Evolutionary conservation across 1,140 invertebrate species (phyloP), one percentile per base, ranked within the genome.

Genomic region (Brachionus rotundiformis): DNA sequence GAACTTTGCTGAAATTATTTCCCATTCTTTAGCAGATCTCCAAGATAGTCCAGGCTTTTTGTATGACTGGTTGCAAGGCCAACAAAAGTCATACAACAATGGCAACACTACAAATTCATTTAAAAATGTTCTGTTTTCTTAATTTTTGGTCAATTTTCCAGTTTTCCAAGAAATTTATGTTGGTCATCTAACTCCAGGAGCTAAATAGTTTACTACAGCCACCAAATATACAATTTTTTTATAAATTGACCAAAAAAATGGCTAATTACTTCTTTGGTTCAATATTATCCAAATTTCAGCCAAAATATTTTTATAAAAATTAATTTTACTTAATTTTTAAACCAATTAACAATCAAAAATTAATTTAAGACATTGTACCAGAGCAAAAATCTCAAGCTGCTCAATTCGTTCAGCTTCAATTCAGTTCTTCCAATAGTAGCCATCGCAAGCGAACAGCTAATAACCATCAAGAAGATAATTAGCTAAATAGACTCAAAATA

Each of bases 401-500:
- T 73, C 19, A 73, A 41, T 13, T 73, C 68, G 25, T 73, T 73
- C 41, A 73, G 68, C 19, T 73, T 73, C 39, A 73, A 25, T n/a
- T 41, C 68, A 41, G 39, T 73, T 0, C 25, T 73, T 19, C 39
- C 68, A 11, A 44, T 73, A 25, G 1, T 73, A 4, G 68, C 68
- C 0, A 73, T 73, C 11, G 36, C 68, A 0, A 73, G 25, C n/a
- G 68, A 73, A 44, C 68, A 73, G 44, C 39, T 44, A 44, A 19
- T 73, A 1, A 73, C 39, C 11, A 27, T 73, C 19, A 73, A 73
- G 44, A 73, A 73, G 44, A 36, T 68, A 33, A 25, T 39, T 5
- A n/a, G 63, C 31, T 29, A n/a, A 29, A n/a, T 63, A 29, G 11
- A 13, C 19, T n/a, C 1, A 19, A 25, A 61, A 61, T 27, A 61